Base-by-base conservation (phyloP, 2,888 invertebrate genomes). In the Mayetiola destructor region DNA sequence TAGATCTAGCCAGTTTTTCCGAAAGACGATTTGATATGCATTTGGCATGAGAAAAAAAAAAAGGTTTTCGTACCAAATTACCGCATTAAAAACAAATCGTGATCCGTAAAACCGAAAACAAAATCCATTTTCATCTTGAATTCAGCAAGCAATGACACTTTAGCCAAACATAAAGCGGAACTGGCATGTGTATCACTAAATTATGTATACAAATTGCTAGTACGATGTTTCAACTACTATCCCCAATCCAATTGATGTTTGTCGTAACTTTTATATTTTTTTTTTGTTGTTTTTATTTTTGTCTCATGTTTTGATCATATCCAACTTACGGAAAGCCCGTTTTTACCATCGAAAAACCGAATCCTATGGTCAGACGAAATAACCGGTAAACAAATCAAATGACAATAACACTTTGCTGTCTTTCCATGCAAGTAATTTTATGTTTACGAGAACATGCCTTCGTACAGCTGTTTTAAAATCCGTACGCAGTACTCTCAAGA, bases 181-280 rank as follows among this genome's bases (percentile, higher is more conserved):
- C 27, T 3, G 12, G n/a, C 23, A 23, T 27, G 27, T 48, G 14
- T 23, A 48, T 48, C 27, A 27, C 16, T 48, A 48, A 48, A 48
- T 48, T 48, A 48, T 48, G 23, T 48, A 48, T 48, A 48, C 23
- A 48, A 48, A 48, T 48, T 48, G 48, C 27, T 48, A 27, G 27
- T 2, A 21, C 42, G 42, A 42, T 23, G 23, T 42, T 42, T 42
- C 14, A 9, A n/a, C n/a, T n/a, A n/a, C n/a, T n/a, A n/a, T n/a
- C n/a, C n/a, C n/a, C n/a, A n/a, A n/a, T n/a, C n/a, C n/a, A n/a
- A n/a, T n/a, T n/a, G n/a, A n/a, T n/a, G n/a, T n/a, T n/a, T n/a
- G n/a, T n/a, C n/a, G n/a, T n/a, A n/a, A n/a, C n/a, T n/a, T n/a
- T n/a, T n/a, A n/a, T n/a, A n/a, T n/a, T n/a, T n/a, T n/a, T n/a